phyloP scores from a whole-genome alignment of 2,888 invertebrate genomes.

The Argynnis bischoffii region DNA sequence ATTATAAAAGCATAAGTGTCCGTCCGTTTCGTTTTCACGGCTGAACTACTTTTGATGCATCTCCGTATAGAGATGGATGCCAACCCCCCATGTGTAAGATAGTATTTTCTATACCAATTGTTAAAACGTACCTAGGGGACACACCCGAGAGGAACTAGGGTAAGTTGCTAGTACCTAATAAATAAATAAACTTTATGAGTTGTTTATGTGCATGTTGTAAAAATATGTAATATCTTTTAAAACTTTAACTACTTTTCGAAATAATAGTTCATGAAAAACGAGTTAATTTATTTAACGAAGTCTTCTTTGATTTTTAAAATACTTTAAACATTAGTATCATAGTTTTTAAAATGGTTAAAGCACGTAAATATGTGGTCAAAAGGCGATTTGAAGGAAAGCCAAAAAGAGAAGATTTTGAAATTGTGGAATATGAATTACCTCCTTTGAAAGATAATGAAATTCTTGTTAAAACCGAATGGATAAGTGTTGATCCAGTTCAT shows the following conservation, averaged over 20 bases:
- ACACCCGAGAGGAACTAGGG: too few species aligned
- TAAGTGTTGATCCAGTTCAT: conserved; percentile 57
- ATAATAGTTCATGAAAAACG: conserved; percentile 4
- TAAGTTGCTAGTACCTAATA: too few species aligned
- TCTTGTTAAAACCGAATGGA: conserved; percentile 52
- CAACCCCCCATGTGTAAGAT: too few species aligned
- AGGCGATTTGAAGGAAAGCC: conserved; percentile 82
- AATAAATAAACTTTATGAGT: too few species aligned
- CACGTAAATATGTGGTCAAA: conserved; percentile 80
- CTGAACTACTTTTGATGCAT: too few species aligned
- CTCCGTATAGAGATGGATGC: too few species aligned
- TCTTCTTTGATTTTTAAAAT: not conserved
- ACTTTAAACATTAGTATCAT: not conserved
- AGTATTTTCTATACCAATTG: too few species aligned
- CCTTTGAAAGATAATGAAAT: conserved; percentile 80
- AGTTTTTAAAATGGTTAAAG: conserved; percentile 52
- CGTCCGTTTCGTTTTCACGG: too few species aligned
- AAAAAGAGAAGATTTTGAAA: conserved; percentile 78
- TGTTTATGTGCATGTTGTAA: not conserved
- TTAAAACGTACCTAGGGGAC: too few species aligned
- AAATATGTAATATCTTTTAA: not conserved
- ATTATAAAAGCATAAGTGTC: too few species aligned
- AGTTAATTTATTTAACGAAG: conserved; percentile 1
- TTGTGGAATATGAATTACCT: conserved; percentile 83
- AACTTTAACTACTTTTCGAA: too few species aligned